Evolutionary conservation across 2,888 invertebrate species (phyloP), one percentile per base, ranked within the genome.

Genomic region (Mesochorus sp.): DNA sequence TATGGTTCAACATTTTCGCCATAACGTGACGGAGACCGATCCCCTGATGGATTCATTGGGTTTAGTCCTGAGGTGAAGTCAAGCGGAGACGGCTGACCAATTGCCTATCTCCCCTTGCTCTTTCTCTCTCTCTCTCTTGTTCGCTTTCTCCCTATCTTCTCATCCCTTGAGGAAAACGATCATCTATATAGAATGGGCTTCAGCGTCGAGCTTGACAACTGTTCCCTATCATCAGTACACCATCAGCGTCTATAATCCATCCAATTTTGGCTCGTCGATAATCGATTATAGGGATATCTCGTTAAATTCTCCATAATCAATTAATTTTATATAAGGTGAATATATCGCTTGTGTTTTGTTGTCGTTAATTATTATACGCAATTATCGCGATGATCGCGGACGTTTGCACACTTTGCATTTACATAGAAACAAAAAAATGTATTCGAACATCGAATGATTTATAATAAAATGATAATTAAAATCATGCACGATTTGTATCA

Each of bases 31-130:
- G n/a, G n/a, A n/a, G n/a, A n/a, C n/a, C n/a, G n/a, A n/a, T n/a
- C n/a, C n/a, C n/a, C n/a, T n/a, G n/a, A n/a, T n/a, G n/a, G n/a
- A n/a, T n/a, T n/a, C n/a, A n/a, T n/a, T n/a, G n/a, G n/a, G n/a
- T n/a, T 8, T 17, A 47, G 47, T 47, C 19, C 51, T 53, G 31
- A 62, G 39, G 61, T 53, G 51, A 53, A 72, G 71, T 72, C 53
- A 55, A 61, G 71, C 71, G 71, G 71, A 47, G 34, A 59, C 57
- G 70, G 47, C 57, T 55, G 71, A 62, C 71, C 62, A 62, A 64
- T 73, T 53, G 55, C 42, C 21, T 64, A 53, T 62, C 26, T 34
- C 28, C 21, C 47, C 21, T 31, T 19, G 19, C 31, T 19, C n/a
- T 3, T 6, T 5, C 37, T 37, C 39, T 21, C 3, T 39, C 17